These are phyloP conservation scores for Scaptodrosophila lebanonensis DNA, from an alignment of 1,140 invertebrate species.

Conservation along the genomic window DNA sequence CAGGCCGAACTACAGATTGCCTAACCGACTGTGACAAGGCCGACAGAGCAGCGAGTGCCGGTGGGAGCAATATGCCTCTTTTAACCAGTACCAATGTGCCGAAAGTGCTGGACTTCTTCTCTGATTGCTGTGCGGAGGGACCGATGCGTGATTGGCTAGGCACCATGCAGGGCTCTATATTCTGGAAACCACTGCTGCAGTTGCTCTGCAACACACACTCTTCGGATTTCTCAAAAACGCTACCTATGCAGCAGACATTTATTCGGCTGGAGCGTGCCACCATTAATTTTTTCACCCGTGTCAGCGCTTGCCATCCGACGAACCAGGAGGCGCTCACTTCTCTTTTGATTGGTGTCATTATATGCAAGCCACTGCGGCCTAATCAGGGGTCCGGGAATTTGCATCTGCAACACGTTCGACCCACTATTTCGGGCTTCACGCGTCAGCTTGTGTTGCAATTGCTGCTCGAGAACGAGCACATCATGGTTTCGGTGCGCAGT, in stretches of 20 bases:
- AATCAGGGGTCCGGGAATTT: constrained; percentile 19
- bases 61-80: constrained; percentile 19
- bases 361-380: constrained; percentile 53
- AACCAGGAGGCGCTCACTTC: constrained; percentile 91
- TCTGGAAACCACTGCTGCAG: constrained; percentile 89
- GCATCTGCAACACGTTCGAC: constrained; percentile 5
- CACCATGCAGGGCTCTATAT: constrained; percentile 84
- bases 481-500: constrained; percentile 84
- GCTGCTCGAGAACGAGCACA: constrained; percentile 90
- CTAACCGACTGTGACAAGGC: constrained; percentile 79
- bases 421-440: constrained; percentile 89
- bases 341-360: constrained; percentile 79
- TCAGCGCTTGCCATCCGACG: constrained; percentile 89
- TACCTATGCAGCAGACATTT: constrained; percentile 80
- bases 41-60: constrained; percentile 36
- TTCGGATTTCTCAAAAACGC: constrained; percentile 77
- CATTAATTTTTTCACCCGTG: constrained; percentile 85
- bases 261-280: constrained; percentile 85
- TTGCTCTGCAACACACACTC: constrained; percentile 82
- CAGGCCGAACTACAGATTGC: constrained; percentile 23
- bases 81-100: constrained; percentile 76
- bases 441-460: constrained; percentile 90
- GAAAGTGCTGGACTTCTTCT: constrained; percentile 88
- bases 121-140: constrained; percentile 87
- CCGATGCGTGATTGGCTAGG: constrained; percentile 92